A percentile compares a stretch with the other conserved stretches of the same genome.
phyloP scores from a whole-genome alignment of 2,888 invertebrate species.

The Dermolepida albohirtum region DNA sequence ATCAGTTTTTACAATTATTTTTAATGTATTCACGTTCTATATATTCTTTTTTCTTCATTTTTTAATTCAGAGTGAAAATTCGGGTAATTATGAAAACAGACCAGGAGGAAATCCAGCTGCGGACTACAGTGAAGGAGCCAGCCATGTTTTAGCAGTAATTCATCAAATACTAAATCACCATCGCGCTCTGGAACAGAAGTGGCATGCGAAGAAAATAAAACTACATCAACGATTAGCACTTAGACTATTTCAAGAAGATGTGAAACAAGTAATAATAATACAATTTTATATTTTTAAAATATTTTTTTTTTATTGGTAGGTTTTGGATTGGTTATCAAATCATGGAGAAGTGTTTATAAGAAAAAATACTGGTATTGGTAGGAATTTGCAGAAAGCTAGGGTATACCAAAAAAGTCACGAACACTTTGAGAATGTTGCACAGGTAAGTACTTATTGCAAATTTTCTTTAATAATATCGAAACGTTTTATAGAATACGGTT shows the following conservation, averaged over 20 bases:
- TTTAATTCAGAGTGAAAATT: slow-evolving; percentile 62
- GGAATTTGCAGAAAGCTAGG: slow-evolving; percentile 93
- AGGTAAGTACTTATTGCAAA: slow-evolving; percentile 71
- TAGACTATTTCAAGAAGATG: slow-evolving; percentile 95
- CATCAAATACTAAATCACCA: slow-evolving; percentile 97
- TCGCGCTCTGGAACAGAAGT: slow-evolving; percentile 90
- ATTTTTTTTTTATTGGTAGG: slow-evolving; percentile 67
- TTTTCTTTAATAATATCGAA: background rate
- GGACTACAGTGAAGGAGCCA: slow-evolving; percentile 96
- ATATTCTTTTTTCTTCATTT: background rate
- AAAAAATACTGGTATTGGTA: slow-evolving; percentile 96
- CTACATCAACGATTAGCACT: slow-evolving; percentile 94
- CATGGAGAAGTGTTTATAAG: slow-evolving; percentile 97
- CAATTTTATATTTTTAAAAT: slow-evolving; percentile 4
- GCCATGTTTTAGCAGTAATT: slow-evolving; percentile 95
- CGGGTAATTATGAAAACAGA: slow-evolving; percentile 69
- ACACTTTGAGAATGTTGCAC: slow-evolving; percentile 98
- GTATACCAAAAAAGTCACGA: slow-evolving; percentile 98
- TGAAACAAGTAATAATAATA: slow-evolving; percentile 80
- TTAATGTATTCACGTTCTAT: background rate
- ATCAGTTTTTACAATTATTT: background rate
- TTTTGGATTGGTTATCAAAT: slow-evolving; percentile 96
- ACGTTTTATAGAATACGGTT: no score
- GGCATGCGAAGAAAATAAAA: slow-evolving; percentile 95
- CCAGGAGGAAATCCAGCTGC: slow-evolving; percentile 88